These are phyloP conservation scores for Automeris io DNA, from an alignment of 2,888 invertebrate species.

Conservation along the genomic window DNA sequence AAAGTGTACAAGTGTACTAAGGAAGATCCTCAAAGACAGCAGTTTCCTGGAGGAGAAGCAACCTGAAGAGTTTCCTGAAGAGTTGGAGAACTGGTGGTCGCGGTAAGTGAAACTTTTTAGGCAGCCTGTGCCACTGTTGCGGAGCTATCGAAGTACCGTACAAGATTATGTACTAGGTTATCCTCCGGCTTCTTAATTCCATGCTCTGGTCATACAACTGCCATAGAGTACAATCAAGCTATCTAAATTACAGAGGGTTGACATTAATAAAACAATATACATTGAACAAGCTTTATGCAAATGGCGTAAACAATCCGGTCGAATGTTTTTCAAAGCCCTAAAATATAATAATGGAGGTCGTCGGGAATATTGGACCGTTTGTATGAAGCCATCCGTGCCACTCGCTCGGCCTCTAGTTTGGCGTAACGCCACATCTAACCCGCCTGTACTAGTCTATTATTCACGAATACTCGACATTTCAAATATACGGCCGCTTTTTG, in stretches of 20 bases:
- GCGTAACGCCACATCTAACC: slow-evolving; percentile 1
- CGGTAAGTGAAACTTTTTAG: too few species aligned
- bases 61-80: too few species aligned
- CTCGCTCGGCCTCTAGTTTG: slow-evolving; percentile 1
- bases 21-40: too few species aligned
- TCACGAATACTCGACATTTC: background rate
- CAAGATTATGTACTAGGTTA: too few species aligned
- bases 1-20: too few species aligned
- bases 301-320: slow-evolving; percentile 4
- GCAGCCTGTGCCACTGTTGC: too few species aligned
- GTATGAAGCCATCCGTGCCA: slow-evolving; percentile 1
- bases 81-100: too few species aligned
- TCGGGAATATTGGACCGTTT: background rate
- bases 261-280: background rate
- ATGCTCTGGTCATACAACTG: too few species aligned
- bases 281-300: background rate
- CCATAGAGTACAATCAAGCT: background rate
- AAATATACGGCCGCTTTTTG: background rate
- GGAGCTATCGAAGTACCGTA: too few species aligned
- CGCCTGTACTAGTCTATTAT: background rate
- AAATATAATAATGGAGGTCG: slow-evolving; percentile 8
- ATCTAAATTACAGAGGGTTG: background rate
- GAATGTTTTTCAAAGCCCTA: slow-evolving; percentile 4
- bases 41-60: too few species aligned
- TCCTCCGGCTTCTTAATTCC: too few species aligned